phyloP scores from a whole-genome alignment of 2,888 invertebrate genomes.

The Oscheius sp. region DNA sequence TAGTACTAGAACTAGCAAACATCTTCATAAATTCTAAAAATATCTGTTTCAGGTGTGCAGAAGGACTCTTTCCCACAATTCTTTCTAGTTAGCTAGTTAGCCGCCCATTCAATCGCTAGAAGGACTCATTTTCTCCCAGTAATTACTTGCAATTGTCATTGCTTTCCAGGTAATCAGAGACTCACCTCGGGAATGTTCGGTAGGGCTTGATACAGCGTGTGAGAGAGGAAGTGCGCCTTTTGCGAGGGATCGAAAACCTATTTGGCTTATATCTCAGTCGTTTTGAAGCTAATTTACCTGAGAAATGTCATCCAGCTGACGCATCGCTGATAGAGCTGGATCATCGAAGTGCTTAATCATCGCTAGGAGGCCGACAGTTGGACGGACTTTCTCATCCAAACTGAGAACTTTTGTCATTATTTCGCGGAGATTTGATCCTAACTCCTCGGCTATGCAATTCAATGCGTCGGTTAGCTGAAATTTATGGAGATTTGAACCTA shows the following conservation, averaged over 20 bases:
- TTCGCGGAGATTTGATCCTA: slow-evolving; percentile 76
- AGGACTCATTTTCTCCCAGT: too few species aligned
- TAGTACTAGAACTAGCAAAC: too few species aligned
- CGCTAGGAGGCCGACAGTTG: slow-evolving; percentile 88
- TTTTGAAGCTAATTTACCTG: slow-evolving; percentile 66
- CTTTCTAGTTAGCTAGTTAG: too few species aligned
- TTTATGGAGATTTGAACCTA: background rate
- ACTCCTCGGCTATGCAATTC: slow-evolving; percentile 74
- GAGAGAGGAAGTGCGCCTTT: slow-evolving; percentile 87
- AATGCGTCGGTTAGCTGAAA: slow-evolving; percentile 66
- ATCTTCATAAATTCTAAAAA: too few species aligned
- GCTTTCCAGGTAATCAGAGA: too few species aligned
- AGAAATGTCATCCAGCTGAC: slow-evolving; percentile 89
- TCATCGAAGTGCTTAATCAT: slow-evolving; percentile 81
- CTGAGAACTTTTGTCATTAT: slow-evolving; percentile 59
- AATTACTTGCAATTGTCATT: too few species aligned
- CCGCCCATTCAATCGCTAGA: too few species aligned
- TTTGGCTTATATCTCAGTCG: background rate
- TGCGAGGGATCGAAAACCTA: slow-evolving; percentile 84
- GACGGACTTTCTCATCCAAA: slow-evolving; percentile 81
- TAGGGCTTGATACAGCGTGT: slow-evolving; percentile 73
- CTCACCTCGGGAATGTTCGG: slow-evolving; percentile 62
- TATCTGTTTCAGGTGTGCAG: too few species aligned
- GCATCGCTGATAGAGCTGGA: slow-evolving; percentile 87
- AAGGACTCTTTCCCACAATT: too few species aligned